These are phyloP conservation scores for Hypothenemus hampei DNA, from an alignment of 1,140 invertebrate genomes.

Conservation along the genomic window DNA sequence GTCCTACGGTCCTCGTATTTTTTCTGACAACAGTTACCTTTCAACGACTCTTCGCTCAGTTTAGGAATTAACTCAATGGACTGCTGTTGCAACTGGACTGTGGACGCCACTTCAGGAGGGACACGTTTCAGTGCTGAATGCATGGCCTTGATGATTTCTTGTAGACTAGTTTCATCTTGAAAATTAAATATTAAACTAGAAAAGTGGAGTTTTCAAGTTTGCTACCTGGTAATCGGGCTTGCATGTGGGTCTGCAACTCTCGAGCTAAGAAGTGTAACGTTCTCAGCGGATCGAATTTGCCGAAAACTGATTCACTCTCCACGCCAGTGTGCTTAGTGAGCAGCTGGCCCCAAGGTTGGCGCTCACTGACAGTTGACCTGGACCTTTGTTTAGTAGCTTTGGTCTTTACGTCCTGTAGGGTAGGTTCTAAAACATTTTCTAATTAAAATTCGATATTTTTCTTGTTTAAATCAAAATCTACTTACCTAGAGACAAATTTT, in stretches of 20 bases:
- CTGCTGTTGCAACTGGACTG: slow-evolving; percentile 31
- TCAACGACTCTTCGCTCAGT: background rate
- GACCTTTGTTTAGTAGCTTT: slow-evolving; percentile 30
- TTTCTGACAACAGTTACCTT: background rate
- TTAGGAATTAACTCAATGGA: slow-evolving; percentile 28
- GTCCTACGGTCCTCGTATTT: slow-evolving; percentile 14
- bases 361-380: slow-evolving; percentile 24
- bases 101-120: slow-evolving; percentile 39
- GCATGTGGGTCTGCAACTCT: slow-evolving; percentile 37
- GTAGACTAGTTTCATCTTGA: slow-evolving; percentile 36
- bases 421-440: too few relatives aligned
- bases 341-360: slow-evolving; percentile 39
- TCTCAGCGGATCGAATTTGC: slow-evolving; percentile 40
- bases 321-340: slow-evolving; percentile 32
- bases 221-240: slow-evolving; percentile 32
- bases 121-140: slow-evolving; percentile 39
- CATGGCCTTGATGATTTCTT: slow-evolving; percentile 41
- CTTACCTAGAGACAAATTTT: slow-evolving; percentile 23
- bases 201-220: background rate
- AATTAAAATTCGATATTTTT: too few relatives aligned
- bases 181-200: background rate
- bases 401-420: slow-evolving; percentile 26
- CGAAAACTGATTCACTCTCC: slow-evolving; percentile 37
- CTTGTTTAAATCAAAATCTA: too few relatives aligned
- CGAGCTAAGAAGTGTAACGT: slow-evolving; percentile 42